A percentile compares a stretch with the other conserved stretches of the same genome.
These are phyloP conservation scores for Brachyhypopomus gauderio DNA, from an alignment of 2,113 vertebrate species.

Conservation along the genomic window DNA sequence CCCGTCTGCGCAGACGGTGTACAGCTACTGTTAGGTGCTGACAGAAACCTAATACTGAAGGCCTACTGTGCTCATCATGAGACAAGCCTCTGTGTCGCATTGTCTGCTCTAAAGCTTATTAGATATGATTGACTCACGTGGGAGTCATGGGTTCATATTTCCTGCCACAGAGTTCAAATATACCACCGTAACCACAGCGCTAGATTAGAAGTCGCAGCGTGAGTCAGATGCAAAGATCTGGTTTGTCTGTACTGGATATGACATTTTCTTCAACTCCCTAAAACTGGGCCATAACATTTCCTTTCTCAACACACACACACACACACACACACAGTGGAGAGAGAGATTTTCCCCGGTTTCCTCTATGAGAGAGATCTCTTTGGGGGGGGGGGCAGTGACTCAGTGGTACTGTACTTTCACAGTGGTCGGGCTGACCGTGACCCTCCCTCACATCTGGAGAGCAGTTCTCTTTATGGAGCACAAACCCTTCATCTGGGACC, in stretches of 20 bases:
- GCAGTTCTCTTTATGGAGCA: slow-evolving; percentile 38
- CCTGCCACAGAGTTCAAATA: background rate
- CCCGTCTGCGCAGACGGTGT: background rate
- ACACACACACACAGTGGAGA: background rate
- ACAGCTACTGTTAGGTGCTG: background rate
- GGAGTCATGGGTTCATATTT: background rate
- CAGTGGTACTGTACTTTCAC: slow-evolving; percentile 45
- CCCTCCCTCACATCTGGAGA: slow-evolving; percentile 44
- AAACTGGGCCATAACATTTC: slow-evolving; percentile 33
- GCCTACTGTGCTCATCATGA: background rate
- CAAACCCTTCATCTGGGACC: slow-evolving; percentile 50
- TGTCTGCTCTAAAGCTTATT: background rate
- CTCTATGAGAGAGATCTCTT: background rate
- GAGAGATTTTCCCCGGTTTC: slow-evolving; percentile 1
- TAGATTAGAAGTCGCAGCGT: slow-evolving; percentile 23
- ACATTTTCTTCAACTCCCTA: slow-evolving; percentile 36
- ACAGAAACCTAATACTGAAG: background rate
- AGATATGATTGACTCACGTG: slow-evolving; percentile 12
- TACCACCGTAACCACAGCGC: background rate
- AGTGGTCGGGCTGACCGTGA: slow-evolving; percentile 43
- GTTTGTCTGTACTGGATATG: slow-evolving; percentile 35
- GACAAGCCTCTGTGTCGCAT: background rate
- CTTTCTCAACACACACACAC: slow-evolving; percentile 2
- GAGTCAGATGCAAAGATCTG: slow-evolving; percentile 26
- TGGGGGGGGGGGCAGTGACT: slow-evolving; percentile 25